These are phyloP conservation scores for Hippotragus niger DNA, from an alignment of 2,113 vertebrate species.

Conservation along the genomic window DNA sequence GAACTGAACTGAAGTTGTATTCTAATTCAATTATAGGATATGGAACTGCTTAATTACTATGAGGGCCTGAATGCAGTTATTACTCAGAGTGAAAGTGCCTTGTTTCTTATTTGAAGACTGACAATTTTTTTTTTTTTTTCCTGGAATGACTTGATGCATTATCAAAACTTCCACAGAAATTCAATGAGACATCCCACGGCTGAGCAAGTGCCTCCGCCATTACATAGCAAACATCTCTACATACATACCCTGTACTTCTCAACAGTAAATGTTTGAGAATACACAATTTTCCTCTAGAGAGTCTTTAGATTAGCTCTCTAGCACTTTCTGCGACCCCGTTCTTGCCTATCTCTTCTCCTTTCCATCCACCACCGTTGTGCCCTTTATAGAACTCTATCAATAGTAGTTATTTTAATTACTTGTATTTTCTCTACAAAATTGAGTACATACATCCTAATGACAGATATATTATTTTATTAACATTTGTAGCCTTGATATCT, in stretches of 20 bases:
- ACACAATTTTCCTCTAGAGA: neutral
- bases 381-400: neutral
- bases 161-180: constrained; percentile 22
- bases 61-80: neutral
- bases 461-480: neutral
- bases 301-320: neutral
- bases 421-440: neutral
- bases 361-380: neutral
- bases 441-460: neutral
- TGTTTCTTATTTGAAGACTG: constrained; percentile 22
- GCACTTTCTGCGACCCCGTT: neutral
- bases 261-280: neutral
- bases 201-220: neutral
- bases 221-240: neutral
- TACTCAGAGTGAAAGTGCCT: neutral
- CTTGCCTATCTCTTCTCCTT: neutral
- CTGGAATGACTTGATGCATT: neutral
- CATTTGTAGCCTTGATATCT: neutral
- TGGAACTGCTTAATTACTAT: neutral
- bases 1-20: neutral
- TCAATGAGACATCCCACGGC: neutral
- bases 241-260: neutral
- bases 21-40: constrained; percentile 6
- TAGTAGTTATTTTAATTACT: neutral
- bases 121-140: neutral